Evolutionary conservation across 2,888 invertebrate genomes (phyloP).

Genomic region (Tenthredo distinguenda): DNA sequence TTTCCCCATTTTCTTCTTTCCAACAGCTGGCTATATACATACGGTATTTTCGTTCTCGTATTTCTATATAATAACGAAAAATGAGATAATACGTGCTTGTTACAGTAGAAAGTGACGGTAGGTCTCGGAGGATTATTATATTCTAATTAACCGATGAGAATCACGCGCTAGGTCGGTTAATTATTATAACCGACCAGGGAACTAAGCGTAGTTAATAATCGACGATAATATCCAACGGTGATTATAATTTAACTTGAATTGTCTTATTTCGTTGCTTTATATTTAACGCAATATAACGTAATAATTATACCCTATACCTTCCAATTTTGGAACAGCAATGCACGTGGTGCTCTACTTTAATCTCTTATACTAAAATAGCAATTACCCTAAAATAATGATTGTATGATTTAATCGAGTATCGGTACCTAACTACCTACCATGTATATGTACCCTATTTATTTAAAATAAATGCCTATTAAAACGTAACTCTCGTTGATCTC

Average conservation of each 20-base stretch:
- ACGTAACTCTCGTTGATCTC: neutral
- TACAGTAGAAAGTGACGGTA: neutral
- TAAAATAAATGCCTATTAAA: constrained; percentile 72
- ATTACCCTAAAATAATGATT: neutral
- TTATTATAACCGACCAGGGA: neutral
- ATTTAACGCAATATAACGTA: constrained; percentile 18
- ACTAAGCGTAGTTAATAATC: neutral
- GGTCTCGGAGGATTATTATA: neutral
- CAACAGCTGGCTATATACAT: neutral
- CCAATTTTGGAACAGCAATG: constrained; percentile 35
- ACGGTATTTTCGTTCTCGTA: neutral
- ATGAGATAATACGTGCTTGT: neutral
- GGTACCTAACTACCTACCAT: constrained; percentile 53
- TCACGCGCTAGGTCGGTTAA: neutral
- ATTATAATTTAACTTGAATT: neutral
- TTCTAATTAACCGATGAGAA: constrained; percentile 1
- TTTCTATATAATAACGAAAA: neutral
- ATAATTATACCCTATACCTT: constrained; percentile 12
- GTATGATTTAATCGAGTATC: constrained; percentile 21
- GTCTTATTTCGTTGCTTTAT: neutral
- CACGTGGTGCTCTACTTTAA: constrained; percentile 39
- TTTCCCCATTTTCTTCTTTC: neutral
- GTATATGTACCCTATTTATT: constrained; percentile 69
- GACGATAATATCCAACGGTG: neutral
- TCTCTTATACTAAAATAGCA: constrained; percentile 1